These are phyloP conservation scores for Phaethon lepturus DNA, from an alignment of 2,113 vertebrate genomes.

Conservation along the genomic window DNA sequence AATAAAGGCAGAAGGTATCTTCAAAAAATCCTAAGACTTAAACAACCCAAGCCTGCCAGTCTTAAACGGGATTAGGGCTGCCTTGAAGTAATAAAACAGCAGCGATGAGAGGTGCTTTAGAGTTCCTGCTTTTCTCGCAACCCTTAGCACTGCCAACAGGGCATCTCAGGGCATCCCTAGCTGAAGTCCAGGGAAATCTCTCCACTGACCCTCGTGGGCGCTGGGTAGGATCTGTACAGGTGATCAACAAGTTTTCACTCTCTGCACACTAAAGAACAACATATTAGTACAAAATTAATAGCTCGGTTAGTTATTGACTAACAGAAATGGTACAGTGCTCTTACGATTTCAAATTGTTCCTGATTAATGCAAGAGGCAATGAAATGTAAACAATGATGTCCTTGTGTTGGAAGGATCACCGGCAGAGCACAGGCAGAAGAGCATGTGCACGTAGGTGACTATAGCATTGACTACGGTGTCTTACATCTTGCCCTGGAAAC, in stretches of 20 bases:
- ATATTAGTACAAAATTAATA: slow-evolving; percentile 21
- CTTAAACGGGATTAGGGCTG: neutral
- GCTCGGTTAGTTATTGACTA: slow-evolving; percentile 17
- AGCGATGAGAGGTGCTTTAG: neutral
- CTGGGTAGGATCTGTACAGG: neutral
- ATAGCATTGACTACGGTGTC: accelerated
- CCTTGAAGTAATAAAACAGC: neutral
- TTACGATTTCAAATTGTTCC: neutral
- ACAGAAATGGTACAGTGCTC: slow-evolving; percentile 22
- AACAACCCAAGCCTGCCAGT: neutral
- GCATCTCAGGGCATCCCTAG: neutral
- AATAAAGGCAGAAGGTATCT: neutral
- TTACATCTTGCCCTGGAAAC: neutral
- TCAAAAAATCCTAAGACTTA: neutral
- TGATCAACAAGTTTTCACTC: neutral
- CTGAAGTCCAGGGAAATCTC: neutral
- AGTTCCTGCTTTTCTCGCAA: neutral
- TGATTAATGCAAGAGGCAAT: slow-evolving; percentile 24
- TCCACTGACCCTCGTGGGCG: accelerated
- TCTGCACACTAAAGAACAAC: neutral
- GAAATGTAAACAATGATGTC: neutral
- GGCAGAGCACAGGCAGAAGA: neutral
- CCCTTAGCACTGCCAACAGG: neutral
- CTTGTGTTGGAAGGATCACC: neutral
- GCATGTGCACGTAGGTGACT: neutral